Percentiles rank a stretch among this genome's conserved stretches.
These are phyloP conservation scores for Muntiacus muntjak DNA, from an alignment of 2,113 vertebrate species.

Conservation along the genomic window DNA sequence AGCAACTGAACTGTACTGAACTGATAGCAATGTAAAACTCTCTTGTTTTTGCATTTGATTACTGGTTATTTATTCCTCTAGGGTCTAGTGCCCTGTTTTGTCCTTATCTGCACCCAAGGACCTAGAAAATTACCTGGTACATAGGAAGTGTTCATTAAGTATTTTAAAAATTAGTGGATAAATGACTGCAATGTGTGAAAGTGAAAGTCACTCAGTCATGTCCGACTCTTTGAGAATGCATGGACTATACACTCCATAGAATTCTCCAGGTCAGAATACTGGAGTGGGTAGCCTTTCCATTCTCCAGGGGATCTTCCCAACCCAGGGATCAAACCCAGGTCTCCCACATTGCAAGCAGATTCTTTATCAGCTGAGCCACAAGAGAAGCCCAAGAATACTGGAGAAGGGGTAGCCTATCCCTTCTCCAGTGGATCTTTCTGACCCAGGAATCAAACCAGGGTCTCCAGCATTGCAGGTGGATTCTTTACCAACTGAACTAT, in stretches of 20 bases:
- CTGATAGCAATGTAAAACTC: not conserved
- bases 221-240: not conserved
- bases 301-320: not conserved
- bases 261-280: not conserved
- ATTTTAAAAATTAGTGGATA: not conserved
- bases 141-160: not conserved
- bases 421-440: not conserved
- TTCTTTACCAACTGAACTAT: not conserved
- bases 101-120: not conserved
- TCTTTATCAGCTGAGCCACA: not conserved
- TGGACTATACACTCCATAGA: not conserved
- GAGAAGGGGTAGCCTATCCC: not conserved
- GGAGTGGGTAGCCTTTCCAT: not conserved
- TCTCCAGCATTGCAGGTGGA: not conserved
- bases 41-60: not conserved
- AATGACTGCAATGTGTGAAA: not conserved
- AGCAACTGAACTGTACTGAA: not conserved
- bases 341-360: not conserved
- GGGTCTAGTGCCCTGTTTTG: not conserved
- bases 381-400: not conserved
- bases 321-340: not conserved
- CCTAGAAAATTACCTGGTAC: not conserved
- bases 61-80: not conserved
- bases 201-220: not conserved
- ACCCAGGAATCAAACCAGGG: rapidly evolving